Percentiles rank a stretch among this genome's conserved stretches.
phyloP scores from a whole-genome alignment of 2,113 vertebrate genomes.

The Noctilio leporinus region DNA sequence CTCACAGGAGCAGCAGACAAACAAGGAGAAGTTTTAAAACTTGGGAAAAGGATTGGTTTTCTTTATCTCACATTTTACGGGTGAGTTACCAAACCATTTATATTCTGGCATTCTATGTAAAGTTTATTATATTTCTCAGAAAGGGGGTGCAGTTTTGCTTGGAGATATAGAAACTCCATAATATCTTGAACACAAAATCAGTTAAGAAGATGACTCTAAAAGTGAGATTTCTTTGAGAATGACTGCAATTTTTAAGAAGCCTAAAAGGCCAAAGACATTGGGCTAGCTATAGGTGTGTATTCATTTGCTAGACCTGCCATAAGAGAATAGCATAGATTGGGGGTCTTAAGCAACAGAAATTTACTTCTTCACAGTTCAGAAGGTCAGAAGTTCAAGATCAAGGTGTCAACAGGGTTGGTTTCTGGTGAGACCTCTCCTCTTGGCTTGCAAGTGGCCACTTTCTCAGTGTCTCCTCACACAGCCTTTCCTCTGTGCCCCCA shows the following conservation, averaged over 20 bases:
- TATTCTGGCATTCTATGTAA: not conserved
- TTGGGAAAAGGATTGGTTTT: conserved; percentile 90
- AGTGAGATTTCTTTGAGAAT: not conserved
- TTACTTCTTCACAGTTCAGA: not conserved
- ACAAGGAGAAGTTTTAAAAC: conserved; percentile 85
- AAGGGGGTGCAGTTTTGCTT: not conserved
- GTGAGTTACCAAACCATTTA: conserved; percentile 75
- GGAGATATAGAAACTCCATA: not conserved
- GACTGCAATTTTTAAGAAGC: not conserved
- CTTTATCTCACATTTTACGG: conserved; percentile 94
- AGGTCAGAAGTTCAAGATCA: not conserved
- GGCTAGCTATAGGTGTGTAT: not conserved
- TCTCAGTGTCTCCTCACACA: not conserved
- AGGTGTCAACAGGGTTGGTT: not conserved
- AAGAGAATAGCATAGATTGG: not conserved
- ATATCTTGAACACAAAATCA: not conserved
- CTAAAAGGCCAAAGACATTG: not conserved
- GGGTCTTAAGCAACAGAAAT: not conserved
- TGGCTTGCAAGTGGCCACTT: not conserved
- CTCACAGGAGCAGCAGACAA: conserved; percentile 86
- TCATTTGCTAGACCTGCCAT: not conserved
- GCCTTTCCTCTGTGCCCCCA: not conserved
- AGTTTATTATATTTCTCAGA: not conserved
- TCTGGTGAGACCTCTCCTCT: not conserved
- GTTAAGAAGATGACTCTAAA: not conserved